phyloP scores from a whole-genome alignment of 2,113 vertebrate species.

The Setophaga kirtlandii region DNA sequence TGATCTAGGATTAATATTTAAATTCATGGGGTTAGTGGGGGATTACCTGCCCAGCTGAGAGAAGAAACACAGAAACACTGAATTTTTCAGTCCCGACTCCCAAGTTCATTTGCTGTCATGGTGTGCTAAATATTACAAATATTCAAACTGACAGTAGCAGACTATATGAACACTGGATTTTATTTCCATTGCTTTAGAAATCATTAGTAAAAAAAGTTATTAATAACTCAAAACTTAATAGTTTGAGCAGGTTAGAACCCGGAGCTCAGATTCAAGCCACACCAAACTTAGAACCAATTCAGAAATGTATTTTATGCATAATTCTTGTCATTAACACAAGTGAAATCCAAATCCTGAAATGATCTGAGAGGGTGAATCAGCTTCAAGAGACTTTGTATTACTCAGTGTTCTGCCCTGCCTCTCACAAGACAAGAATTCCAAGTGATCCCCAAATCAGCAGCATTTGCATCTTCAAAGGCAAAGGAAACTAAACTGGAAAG shows the following conservation, averaged over 20 bases:
- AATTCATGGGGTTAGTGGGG: not conserved
- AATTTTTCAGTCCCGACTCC: not conserved
- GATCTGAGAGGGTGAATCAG: not conserved
- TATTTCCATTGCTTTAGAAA: not conserved
- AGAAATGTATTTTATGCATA: not conserved
- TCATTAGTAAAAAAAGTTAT: not conserved
- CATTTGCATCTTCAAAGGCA: not conserved
- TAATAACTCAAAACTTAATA: not conserved
- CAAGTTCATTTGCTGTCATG: not conserved
- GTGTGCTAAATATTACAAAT: not conserved
- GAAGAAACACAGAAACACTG: not conserved
- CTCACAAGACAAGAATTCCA: not conserved
- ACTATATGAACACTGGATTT: not conserved
- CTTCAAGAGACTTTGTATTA: not conserved
- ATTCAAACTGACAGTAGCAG: not conserved
- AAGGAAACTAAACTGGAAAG: not conserved
- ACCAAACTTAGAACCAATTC: not conserved
- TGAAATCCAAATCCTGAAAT: not conserved
- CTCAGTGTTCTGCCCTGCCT: not conserved
- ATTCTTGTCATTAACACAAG: not conserved
- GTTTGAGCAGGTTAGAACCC: not conserved
- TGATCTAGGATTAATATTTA: not conserved
- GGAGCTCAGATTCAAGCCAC: not conserved
- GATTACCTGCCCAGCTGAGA: not conserved
- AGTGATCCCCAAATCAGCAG: not conserved